Base-by-base conservation (phyloP, 2,113 vertebrate species). In the Melanerpes aurifrons region DNA sequence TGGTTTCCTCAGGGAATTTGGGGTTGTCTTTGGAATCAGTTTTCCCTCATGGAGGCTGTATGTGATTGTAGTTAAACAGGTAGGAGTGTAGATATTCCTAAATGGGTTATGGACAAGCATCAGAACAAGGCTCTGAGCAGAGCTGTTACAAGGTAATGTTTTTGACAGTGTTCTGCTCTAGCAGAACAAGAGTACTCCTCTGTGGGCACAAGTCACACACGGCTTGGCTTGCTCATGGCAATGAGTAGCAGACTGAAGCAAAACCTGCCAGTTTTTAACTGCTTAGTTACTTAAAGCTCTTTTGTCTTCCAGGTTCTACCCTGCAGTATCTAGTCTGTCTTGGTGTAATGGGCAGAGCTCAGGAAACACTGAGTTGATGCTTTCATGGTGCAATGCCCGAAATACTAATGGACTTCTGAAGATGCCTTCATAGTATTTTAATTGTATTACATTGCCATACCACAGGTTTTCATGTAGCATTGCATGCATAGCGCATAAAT, bases 301-400 rank as follows among this genome's bases (percentile, higher is more conserved):
- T 24, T 4, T 82, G 10, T 47, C 53, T 89, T 59, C 35, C n/a
- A 32, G 11, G 12, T 85, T 82, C 21, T 48, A 1, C 35, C 87
- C 16, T 7, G 1, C 48, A 37, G 12, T 37, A 4, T 35, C 31
- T 56, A 28, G 2, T 26, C 37, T 89, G 56, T 69, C 20, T 82
- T 95, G 18, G 29, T 82, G 29, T 43, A 35, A 35, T 4, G 19
- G 28, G 31, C 63, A 67, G 74, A 69, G 45, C 40, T 70, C 1
- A 0, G 48, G 63, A 69, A 73, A 31, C 28, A 0, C 20, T 40
- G 40, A 72, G 15, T 58, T 0, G 0, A 25, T 90, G 45, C 26
- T 87, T 69, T 86, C 4, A 1, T 29, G 25, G 32, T 31, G 21
- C 18, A 18, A 19, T 62, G 31, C 17, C n/a, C 17, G 21, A 74